Percentiles rank a stretch among this genome's conserved stretches.
Evolutionary conservation across 2,113 vertebrate genomes (phyloP).

Genomic region (Upupa epops): DNA sequence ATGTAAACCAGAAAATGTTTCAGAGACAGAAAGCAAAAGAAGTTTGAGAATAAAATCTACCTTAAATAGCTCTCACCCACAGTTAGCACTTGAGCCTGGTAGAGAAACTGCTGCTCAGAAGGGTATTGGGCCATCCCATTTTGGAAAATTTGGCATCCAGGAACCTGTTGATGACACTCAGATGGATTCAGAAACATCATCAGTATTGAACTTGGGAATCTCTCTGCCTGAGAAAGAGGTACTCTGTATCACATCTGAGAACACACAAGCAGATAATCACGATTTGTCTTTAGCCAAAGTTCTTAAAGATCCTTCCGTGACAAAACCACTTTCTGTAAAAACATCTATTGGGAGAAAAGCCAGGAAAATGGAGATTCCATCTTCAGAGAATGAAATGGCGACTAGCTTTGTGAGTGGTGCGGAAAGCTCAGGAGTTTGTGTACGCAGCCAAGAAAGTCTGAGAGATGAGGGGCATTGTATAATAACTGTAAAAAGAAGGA

Average conservation of each 20-base stretch:
- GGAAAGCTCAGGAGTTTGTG: not conserved
- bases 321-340: slow-evolving; percentile 9
- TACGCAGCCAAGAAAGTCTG: not conserved
- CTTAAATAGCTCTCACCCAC: not conserved
- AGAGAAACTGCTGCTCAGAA: not conserved
- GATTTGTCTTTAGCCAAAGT: not conserved
- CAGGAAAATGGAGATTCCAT: not conserved
- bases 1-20: not conserved
- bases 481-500: not conserved
- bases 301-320: not conserved
- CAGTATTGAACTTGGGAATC: not conserved
- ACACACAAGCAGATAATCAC: not conserved
- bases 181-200: not conserved
- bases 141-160: not conserved
- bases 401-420: not conserved
- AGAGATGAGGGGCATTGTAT: not conserved
- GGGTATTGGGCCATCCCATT: not conserved
- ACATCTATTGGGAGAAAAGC: not conserved
- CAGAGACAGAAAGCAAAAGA: not conserved
- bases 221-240: not conserved
- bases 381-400: not conserved
- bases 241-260: not conserved
- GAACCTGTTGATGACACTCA: not conserved
- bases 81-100: not conserved
- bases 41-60: not conserved